Base-by-base conservation (phyloP, 2,888 invertebrate genomes). In the Trissonchulus sp. region DNA sequence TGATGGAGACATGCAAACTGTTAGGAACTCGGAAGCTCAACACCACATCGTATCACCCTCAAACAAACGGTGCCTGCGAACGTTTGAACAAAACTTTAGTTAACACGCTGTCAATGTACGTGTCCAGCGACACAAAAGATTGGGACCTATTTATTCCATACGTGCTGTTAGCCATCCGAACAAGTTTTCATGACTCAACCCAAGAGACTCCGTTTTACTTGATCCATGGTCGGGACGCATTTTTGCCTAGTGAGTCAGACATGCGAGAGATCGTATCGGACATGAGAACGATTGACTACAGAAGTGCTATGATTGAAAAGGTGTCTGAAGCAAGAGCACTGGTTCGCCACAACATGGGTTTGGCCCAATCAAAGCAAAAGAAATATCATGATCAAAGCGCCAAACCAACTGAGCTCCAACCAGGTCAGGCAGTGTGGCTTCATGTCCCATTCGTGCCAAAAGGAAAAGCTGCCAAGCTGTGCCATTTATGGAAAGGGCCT, bases 91-190 rank as follows among this genome's bases (percentile, higher is more conserved):
- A 78, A 48, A 81, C 81, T 1, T 71, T 80, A n/a, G 15, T 34
- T 8, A 18, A 8, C 15, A 65, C n/a, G 15, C 15, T 65, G 15
- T 8, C 65, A 15, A 65, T 65, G 65, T 65, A 65, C 34, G 34
- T 34, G 65, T 31, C 30, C n/a, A 28, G 8, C 8, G 34, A 28
- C 15, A 38, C 18, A 23, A 35, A 38, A 23, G 72, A 79, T 36
- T 83, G 82, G 82, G 81, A 83, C 74, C 2, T 76, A 23, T 76
- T 76, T 60, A 65, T 82, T 3, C 77, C 76, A 1, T 76, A 77
- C 28, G 76, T 80, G 1, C 73, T 77, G 2, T 79, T 79, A 73
- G 80, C 80, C 1, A 81, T 81, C 73, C 77, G 80, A 31, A 73
- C 77, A 0, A 78, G 76, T 1, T 33, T 74, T 2, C 77, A 81